phyloP scores from a whole-genome alignment of 2,797 vertebrate genomes.

The Myripristis jacobus region DNA sequence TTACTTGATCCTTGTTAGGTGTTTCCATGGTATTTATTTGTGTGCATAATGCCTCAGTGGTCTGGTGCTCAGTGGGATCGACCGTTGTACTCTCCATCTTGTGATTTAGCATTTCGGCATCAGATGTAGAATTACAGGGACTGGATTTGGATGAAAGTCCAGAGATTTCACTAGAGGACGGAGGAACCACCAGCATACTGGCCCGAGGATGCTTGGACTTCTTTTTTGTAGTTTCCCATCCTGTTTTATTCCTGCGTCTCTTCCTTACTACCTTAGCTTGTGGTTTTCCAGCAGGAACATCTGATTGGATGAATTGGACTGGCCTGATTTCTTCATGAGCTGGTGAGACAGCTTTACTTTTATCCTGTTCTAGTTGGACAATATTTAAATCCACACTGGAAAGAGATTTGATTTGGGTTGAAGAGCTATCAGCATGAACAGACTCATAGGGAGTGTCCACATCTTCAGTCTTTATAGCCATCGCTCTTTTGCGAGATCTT shows the following conservation, averaged over 20 bases:
- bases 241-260: conserved; percentile 12
- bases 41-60: neutral
- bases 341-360: neutral
- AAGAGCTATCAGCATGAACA: neutral
- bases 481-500: neutral
- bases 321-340: neutral
- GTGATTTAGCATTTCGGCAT: neutral
- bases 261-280: neutral
- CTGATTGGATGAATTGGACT: neutral
- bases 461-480: conserved; percentile 5
- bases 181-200: neutral
- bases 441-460: neutral
- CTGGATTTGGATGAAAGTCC: conserved; percentile 1
- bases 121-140: neutral
- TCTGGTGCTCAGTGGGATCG: neutral
- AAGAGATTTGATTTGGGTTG: neutral
- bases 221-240: neutral
- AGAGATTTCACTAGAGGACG: neutral
- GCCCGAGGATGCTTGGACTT: conserved; percentile 15
- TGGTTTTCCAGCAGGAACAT: neutral
- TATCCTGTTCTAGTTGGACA: neutral
- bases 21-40: neutral
- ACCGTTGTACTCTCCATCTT: neutral
- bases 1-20: neutral
- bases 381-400: neutral